Percentiles rank a stretch among this genome's conserved stretches.
Conservation (phyloP, 2,888 invertebrate species). For the Microctonus hyperodae region DNA sequence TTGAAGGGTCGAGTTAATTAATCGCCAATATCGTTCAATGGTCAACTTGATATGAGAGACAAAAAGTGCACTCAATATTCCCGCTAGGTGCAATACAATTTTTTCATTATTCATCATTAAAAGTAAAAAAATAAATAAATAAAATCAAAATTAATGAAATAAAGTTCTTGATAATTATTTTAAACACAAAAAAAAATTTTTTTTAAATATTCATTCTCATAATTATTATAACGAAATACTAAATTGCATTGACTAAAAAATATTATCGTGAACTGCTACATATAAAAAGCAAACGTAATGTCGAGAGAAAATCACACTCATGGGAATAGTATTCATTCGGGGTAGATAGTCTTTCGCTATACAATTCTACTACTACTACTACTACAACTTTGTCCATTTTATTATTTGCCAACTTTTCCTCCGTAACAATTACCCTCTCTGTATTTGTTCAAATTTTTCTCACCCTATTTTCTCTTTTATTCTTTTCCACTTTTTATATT, state of each 20-base stretch:
- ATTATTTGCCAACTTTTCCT: background rate
- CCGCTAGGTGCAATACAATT: background rate
- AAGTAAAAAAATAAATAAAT: too few species aligned
- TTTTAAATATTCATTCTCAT: background rate
- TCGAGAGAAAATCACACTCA: background rate
- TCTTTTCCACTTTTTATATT: too few species aligned
- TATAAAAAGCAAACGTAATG: background rate
- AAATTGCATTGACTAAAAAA: background rate
- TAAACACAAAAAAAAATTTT: background rate
- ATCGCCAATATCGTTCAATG: conserved; percentile 1
- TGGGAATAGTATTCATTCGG: background rate
- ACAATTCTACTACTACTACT: background rate
- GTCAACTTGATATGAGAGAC: background rate
- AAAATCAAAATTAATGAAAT: background rate
- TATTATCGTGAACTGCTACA: background rate
- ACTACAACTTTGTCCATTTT: background rate
- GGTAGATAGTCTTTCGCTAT: background rate
- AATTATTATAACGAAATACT: background rate
- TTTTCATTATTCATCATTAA: background rate
- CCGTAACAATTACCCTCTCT: background rate
- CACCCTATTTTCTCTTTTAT: too few species aligned
- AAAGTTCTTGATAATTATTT: background rate
- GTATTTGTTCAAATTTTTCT: background rate
- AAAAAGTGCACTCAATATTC: conserved; percentile 4
- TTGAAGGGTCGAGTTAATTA: conserved; percentile 17